Evolutionary conservation across 2,797 vertebrate species (phyloP).

Genomic region (Heliangelus exortis): DNA sequence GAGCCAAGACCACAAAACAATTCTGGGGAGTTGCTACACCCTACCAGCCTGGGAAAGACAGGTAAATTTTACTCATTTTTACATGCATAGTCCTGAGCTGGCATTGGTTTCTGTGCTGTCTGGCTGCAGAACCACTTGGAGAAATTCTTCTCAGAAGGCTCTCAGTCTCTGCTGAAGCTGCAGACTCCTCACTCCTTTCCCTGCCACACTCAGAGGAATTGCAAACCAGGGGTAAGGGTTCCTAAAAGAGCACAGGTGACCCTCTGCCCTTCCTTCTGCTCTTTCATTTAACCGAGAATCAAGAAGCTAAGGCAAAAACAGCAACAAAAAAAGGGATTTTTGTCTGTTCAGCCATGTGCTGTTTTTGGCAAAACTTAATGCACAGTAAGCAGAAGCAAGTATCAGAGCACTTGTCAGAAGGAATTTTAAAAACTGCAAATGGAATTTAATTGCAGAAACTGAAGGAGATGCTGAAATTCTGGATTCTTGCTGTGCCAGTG

Average conservation of each 20-base stretch:
- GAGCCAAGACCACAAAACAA: not conserved
- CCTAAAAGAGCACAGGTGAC: not conserved
- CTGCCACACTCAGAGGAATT: not conserved
- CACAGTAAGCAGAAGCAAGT: not conserved
- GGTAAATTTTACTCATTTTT: too few relatives aligned
- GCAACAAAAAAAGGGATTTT: not conserved
- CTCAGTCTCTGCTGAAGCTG: not conserved
- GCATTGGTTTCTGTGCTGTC: not conserved
- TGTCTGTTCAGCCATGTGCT: not conserved
- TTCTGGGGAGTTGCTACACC: not conserved
- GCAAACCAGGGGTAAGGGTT: fast-evolving
- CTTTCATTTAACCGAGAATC: not conserved
- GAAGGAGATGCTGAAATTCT: not conserved
- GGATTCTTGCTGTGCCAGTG: not conserved
- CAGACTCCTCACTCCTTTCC: too few relatives aligned
- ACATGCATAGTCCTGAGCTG: not conserved
- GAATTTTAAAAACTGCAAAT: not conserved
- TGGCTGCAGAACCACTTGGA: not conserved
- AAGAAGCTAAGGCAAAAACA: not conserved
- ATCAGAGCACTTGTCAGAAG: not conserved
- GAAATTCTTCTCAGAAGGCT: not conserved
- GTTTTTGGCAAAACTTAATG: not conserved
- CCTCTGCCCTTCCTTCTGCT: too few relatives aligned
- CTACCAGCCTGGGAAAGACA: too few relatives aligned
- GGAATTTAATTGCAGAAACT: not conserved